Evolutionary conservation across 2,888 invertebrate species (phyloP).

Genomic region (Cyrtodaria siliqua): DNA sequence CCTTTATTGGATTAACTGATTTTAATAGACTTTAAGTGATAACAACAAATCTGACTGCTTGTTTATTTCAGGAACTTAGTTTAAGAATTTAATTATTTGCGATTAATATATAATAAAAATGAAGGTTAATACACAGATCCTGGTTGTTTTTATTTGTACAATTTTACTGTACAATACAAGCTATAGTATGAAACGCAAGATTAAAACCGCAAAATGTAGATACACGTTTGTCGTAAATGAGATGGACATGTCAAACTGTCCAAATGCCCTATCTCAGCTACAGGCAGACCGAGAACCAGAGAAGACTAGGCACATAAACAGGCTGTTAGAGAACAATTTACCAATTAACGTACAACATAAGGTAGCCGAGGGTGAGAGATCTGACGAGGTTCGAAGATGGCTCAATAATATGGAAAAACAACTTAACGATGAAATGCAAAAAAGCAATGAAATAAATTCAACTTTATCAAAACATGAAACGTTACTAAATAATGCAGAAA

Average conservation of each 20-base stretch:
- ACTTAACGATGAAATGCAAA: constrained; percentile 72
- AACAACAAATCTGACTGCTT: no score
- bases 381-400: constrained; percentile 46
- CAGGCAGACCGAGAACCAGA: constrained; percentile 56
- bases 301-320: constrained; percentile 14
- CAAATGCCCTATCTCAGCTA: constrained; percentile 63
- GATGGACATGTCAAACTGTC: constrained; percentile 75
- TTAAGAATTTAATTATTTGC: no score
- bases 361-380: not conserved
- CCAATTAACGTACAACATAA: not conserved
- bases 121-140: no score
- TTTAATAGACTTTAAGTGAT: no score
- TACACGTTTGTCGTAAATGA: constrained; percentile 81
- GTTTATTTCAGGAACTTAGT: no score
- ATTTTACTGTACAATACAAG: constrained; percentile 5
- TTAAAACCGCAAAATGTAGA: constrained; percentile 60
- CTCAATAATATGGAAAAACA: constrained; percentile 63
- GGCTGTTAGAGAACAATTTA: constrained; percentile 4
- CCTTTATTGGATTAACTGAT: no score
- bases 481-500: constrained; percentile 69
- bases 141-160: no score
- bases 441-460: constrained; percentile 74
- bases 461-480: constrained; percentile 75
- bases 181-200: constrained; percentile 22
- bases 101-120: no score